Evolutionary conservation across 2,797 vertebrate genomes (phyloP), one percentile per base, ranked within the genome.

Genomic region (Salarias fasciatus): DNA sequence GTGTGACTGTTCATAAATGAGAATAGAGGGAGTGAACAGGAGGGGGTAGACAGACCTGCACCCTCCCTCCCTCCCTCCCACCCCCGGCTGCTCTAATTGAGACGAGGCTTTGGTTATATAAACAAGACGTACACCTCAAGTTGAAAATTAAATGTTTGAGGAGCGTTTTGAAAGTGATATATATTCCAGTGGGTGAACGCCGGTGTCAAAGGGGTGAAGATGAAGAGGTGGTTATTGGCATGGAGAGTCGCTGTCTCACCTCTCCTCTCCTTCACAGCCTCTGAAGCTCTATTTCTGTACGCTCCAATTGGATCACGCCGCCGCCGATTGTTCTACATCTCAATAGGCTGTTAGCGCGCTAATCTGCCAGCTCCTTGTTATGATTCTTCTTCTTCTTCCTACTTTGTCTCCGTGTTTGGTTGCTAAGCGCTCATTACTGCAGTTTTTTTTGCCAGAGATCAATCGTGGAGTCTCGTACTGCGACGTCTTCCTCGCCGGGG

Each of bases 81-180:
- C 74, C 68, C 75, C 47, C 12, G 33, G 53, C 54, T 9, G 52
- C 73, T 81, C 75, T 83, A 81, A 90, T 85, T 88, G 72, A 83
- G 81, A 76, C 48, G 82, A 83, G 53, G 47, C 75, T 72, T 84
- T 85, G 78, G 73, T 89, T 89, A 86, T 53, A 87, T 86, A 90
- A 89, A 90, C 75, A 82, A 72, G 85, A 81, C 73, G 68, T 75
- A 51, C 51, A 12, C 48, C 72, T 82, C 63, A 79, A 80, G 77
- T 88, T 86, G 73, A 80, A 84, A 86, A 85, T 86, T 69, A 72
- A 86, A 81, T 85, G 85, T 84, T 64, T 79, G 79, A 56, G 83
- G 84, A 80, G 74, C 50, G 49, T n/a, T n/a, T n/a, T n/a, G n/a
- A n/a, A n/a, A 3, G 64, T 55, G 42, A n/a, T n/a, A 69, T 57